Evolutionary conservation across 2,888 invertebrate genomes (phyloP), one percentile per base, ranked within the genome.

Genomic region (Drosophila eohydei): DNA sequence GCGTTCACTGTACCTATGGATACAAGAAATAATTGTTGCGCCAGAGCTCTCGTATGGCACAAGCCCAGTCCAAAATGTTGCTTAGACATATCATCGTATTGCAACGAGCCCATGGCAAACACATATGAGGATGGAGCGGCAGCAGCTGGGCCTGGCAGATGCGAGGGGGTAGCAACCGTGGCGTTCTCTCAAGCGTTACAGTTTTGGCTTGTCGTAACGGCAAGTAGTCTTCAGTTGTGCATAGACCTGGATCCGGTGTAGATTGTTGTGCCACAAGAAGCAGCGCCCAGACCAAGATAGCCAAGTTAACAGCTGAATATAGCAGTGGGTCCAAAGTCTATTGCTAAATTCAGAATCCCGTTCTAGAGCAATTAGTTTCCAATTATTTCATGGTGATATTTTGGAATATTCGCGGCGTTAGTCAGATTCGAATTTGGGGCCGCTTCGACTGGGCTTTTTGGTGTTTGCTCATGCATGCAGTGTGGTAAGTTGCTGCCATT

Each of bases 151-250:
- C 44, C 12, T 46, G 26, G 8, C 16, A 4, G 48, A 0, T 6
- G 48, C 7, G 21, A 26, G 30, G 34, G n/a, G n/a, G 3, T 9
- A 56, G 60, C 73, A 77, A 76, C 75, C 68, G 71, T 82, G 74
- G 74, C 75, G 89, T 57, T 76, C 83, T 77, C 80, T 89, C 71
- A 90, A 86, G 83, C 91, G 91, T 90, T 81, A 85, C 91, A 66
- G 74, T 82, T 83, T 81, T 72, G 72, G 78, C 58, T 80, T 72
- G 74, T 89, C 72, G 79, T 81, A 89, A 84, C 84, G 83, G 81
- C 83, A 85, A 88, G 63, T 74, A 56, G 79, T 84, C 89, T 84
- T 89, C 82, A 84, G 89, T 89, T 87, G 77, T 74, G 79, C 87
- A 71, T 65, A 78, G 77, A 81, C 81, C 65, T 79, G 74, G 59